Evolutionary conservation across 2,888 invertebrate species (phyloP), one percentile per base, ranked within the genome.

Genomic region (Amphiduros pacificus): DNA sequence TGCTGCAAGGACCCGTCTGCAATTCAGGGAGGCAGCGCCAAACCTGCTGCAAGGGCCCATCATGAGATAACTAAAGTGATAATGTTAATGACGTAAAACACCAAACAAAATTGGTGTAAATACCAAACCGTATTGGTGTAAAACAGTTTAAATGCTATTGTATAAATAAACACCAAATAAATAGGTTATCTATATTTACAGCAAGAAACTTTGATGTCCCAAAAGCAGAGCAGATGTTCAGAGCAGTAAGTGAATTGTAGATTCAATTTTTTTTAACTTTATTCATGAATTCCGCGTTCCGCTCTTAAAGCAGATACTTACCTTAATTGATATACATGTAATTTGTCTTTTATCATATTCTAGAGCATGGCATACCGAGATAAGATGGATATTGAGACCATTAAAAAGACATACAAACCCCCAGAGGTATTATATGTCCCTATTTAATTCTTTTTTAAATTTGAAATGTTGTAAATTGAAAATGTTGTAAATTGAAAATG

Each of bases 211-310:
- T 92, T 89, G 89, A 94, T 77, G 78, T 89, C 0, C 89, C 87
- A 54, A 92, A 91, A 17, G 92, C 94, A 0, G 94, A 94, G 81
- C 91, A 91, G 84, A 94, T 94, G 94, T 84, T 94, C 2, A 85
- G 92, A 84, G 89, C 90, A 76, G 94, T 94, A 85, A 88, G 89
- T 87, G 71, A 17, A 14, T n/a, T 22, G 27, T 40, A n/a, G 20
- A 36, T 6, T n/a, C 6, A 27, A 29, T 24, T 40, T 40, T 26
- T 32, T 40, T 55, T 2, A 55, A 53, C n/a, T 32, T 29, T 20
- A 36, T 11, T 36, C 9, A 9, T 36, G 9, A 36, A 11, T 36
- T 36, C 36, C 9, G 11, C 9, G 11, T 52, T 9, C 24, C 28
- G 11, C 14, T 14, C 14, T 36, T 14, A 9, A 36, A 36, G 9